Conservation (phyloP, 2,888 invertebrate species). For the Endomychus coccineus region DNA sequence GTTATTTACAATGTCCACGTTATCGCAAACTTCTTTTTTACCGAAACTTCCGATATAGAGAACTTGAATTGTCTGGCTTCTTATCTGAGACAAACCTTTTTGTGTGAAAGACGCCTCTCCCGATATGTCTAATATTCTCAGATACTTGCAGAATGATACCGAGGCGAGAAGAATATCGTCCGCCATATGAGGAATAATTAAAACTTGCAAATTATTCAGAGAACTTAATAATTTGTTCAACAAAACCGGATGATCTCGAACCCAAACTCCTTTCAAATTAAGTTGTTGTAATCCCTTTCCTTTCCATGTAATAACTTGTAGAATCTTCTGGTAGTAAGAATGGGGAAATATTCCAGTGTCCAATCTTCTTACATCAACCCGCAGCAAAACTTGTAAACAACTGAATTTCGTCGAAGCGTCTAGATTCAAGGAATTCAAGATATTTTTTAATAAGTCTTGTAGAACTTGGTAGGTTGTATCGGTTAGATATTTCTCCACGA, state of each 20-base stretch:
- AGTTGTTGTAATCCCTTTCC: slow-evolving; percentile 56
- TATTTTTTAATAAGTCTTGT: slow-evolving; percentile 59
- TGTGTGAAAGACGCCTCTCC: slow-evolving; percentile 64
- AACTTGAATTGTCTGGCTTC: slow-evolving; percentile 51
- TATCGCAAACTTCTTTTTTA: slow-evolving; percentile 58
- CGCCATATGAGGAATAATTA: slow-evolving; percentile 63
- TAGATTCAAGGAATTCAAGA: slow-evolving; percentile 57
- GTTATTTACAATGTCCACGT: slow-evolving; percentile 25
- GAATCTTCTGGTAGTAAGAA: slow-evolving; percentile 62
- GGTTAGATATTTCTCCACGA: slow-evolving; percentile 39
- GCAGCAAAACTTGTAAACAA: slow-evolving; percentile 57
- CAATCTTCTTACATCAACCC: slow-evolving; percentile 57
- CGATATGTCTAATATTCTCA: slow-evolving; percentile 59
- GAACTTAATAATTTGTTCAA: slow-evolving; percentile 55
- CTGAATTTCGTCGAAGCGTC: slow-evolving; percentile 61
- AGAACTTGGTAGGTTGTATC: slow-evolving; percentile 59
- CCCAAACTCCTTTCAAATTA: slow-evolving; percentile 67
- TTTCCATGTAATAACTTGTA: slow-evolving; percentile 57
- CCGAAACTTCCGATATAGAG: slow-evolving; percentile 64
- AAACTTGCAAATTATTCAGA: slow-evolving; percentile 51
- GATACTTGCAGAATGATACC: slow-evolving; percentile 49
- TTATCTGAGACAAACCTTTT: slow-evolving; percentile 54
- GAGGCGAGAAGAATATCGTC: slow-evolving; percentile 60
- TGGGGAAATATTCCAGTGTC: slow-evolving; percentile 64
- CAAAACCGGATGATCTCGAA: slow-evolving; percentile 57